Evolutionary conservation across 2,888 invertebrate genomes (phyloP).

Genomic region (Drosophila trichaetosa): DNA sequence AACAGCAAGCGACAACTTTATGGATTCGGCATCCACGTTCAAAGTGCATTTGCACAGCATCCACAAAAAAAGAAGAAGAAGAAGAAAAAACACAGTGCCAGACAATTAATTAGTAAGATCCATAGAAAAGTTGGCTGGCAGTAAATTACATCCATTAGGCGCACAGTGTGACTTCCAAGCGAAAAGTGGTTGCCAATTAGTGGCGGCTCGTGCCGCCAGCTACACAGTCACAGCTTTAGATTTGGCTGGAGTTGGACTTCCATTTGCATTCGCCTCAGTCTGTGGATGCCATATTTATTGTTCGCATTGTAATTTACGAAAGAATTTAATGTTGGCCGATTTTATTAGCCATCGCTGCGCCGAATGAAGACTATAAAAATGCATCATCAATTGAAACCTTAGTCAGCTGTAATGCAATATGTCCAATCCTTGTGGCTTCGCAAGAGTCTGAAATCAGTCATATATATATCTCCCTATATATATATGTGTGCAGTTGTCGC

Average conservation of each 20-base stretch:
- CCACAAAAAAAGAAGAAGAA: not conserved
- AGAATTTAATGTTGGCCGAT: constrained; percentile 24
- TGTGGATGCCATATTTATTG: constrained; percentile 20
- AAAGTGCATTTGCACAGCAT: constrained; percentile 29
- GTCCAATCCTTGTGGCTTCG: constrained; percentile 27
- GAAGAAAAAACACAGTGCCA: constrained; percentile 12
- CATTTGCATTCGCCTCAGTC: constrained; percentile 59
- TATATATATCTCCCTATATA: constrained; percentile 4
- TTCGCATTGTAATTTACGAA: constrained; percentile 40
- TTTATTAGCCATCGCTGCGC: constrained; percentile 43
- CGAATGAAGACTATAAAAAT: constrained; percentile 11
- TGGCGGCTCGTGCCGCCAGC: constrained; percentile 42
- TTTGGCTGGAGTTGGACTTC: constrained; percentile 10
- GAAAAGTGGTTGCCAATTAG: constrained; percentile 76
- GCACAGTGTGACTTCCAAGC: constrained; percentile 78
- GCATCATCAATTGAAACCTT: constrained; percentile 50
- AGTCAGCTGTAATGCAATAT: constrained; percentile 47
- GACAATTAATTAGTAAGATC: constrained; percentile 69
- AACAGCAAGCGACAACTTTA: constrained; percentile 3
- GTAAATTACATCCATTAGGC: constrained; percentile 81
- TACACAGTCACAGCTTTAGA: constrained; percentile 2
- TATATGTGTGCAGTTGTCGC: not conserved
- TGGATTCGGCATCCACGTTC: constrained; percentile 17
- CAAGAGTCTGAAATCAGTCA: constrained; percentile 25
- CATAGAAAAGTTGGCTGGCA: constrained; percentile 54